These are phyloP conservation scores for Xestia c-nigrum DNA, from an alignment of 2,888 invertebrate species.

Conservation along the genomic window DNA sequence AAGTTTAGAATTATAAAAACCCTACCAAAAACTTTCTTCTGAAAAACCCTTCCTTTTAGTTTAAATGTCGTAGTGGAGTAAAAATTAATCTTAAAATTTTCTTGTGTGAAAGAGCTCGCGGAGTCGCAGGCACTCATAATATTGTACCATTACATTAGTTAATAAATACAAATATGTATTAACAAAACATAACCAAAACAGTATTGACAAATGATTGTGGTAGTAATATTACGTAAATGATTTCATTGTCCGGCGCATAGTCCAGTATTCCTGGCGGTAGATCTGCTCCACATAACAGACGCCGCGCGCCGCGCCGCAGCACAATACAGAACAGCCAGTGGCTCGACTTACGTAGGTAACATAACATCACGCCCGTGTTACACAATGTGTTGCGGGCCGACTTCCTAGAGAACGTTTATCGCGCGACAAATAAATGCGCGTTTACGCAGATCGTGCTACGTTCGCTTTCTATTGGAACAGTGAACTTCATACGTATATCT, in stretches of 20 bases:
- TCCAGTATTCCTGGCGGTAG: background rate
- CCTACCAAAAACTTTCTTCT: background rate
- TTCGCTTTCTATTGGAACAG: background rate
- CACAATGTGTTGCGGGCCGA: background rate
- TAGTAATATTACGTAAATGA: constrained; percentile 17
- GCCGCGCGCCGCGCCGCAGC: background rate
- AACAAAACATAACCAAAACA: background rate
- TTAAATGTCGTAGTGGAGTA: too few relatives aligned
- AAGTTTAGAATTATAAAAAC: background rate
- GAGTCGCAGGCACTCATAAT: background rate
- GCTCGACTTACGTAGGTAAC: background rate
- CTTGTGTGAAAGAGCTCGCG: background rate
- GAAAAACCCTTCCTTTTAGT: background rate
- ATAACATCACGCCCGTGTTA: background rate
- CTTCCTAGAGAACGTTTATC: background rate
- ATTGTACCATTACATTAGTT: background rate
- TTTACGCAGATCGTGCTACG: background rate
- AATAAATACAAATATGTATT: background rate
- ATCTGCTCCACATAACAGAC: background rate
- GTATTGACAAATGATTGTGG: background rate
- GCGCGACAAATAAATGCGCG: background rate
- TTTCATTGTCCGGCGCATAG: background rate
- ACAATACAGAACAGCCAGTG: background rate
- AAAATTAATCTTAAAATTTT: too few relatives aligned
- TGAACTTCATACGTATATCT: background rate